A percentile compares a stretch with the other conserved stretches of the same genome.
phyloP scores from a whole-genome alignment of 2,113 vertebrate genomes.

The Taxidea taxus region DNA sequence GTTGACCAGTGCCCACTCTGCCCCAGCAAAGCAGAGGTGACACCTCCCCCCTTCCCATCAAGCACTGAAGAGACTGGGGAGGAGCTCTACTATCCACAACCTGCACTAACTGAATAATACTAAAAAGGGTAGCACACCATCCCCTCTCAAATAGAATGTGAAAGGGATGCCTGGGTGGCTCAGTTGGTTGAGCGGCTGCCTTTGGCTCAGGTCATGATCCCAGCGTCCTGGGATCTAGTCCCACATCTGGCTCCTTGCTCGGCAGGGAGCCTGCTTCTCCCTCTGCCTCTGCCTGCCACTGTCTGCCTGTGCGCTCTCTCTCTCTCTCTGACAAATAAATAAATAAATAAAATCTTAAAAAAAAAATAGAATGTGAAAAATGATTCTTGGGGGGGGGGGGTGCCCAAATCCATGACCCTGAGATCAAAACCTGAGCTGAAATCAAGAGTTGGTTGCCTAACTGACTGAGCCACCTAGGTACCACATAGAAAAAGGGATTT shows the following conservation, averaged over 20 bases:
- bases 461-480: background rate
- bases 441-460: background rate
- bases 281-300: too few species aligned
- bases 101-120: background rate
- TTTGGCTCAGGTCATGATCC: too few species aligned
- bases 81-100: background rate
- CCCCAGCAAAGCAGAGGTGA: background rate
- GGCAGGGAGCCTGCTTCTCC: too few species aligned
- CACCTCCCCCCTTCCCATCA: background rate
- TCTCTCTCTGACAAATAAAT: too few species aligned
- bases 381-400: background rate
- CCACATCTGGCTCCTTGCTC: too few species aligned
- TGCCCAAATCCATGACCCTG: background rate
- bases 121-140: background rate
- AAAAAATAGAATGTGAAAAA: background rate
- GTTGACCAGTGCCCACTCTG: background rate
- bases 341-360: too few species aligned
- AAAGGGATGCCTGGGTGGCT: too few species aligned
- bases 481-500: background rate
- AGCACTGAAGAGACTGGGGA: background rate
- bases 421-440: background rate
- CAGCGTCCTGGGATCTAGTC: too few species aligned
- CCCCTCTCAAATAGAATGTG: background rate
- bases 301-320: too few species aligned
- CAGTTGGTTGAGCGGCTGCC: too few species aligned